These are phyloP conservation scores for Cyanoramphus novaezelandiae DNA, from an alignment of 2,113 vertebrate species.

Conservation along the genomic window DNA sequence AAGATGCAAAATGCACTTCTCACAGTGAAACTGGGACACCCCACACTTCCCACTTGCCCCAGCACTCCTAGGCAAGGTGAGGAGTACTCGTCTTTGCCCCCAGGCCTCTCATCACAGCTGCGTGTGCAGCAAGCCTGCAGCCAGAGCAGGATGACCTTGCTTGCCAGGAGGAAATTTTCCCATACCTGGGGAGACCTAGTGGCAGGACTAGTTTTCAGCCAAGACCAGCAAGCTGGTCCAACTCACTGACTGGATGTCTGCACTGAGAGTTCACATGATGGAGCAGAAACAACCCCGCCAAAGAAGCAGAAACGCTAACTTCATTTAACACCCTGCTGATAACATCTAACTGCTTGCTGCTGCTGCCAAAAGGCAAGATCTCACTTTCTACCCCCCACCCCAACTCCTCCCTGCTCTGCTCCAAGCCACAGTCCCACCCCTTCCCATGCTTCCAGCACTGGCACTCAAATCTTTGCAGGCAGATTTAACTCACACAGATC, in stretches of 20 bases:
- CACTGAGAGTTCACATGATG: fast-evolving
- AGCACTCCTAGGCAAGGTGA: background rate
- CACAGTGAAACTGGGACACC: background rate
- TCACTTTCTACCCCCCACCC: background rate
- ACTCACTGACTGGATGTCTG: background rate
- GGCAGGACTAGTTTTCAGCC: background rate
- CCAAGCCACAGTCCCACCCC: background rate
- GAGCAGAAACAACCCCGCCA: background rate
- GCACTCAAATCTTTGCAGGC: background rate
- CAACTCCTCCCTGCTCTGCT: slow-evolving; percentile 19
- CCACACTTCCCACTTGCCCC: background rate
- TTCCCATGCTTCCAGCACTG: background rate
- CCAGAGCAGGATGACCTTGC: background rate
- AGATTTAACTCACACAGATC: background rate
- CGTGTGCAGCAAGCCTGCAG: background rate
- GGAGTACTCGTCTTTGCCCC: background rate
- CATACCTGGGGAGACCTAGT: fast-evolving
- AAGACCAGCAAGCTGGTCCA: background rate
- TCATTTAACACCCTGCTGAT: background rate
- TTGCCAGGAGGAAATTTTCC: background rate
- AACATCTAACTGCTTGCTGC: background rate
- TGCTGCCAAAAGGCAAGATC: slow-evolving; percentile 33
- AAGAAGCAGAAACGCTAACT: background rate
- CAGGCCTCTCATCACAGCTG: fast-evolving
- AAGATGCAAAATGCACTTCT: background rate